These are phyloP conservation scores for Sycophila texana DNA, from an alignment of 2,888 invertebrate genomes.

Conservation along the genomic window DNA sequence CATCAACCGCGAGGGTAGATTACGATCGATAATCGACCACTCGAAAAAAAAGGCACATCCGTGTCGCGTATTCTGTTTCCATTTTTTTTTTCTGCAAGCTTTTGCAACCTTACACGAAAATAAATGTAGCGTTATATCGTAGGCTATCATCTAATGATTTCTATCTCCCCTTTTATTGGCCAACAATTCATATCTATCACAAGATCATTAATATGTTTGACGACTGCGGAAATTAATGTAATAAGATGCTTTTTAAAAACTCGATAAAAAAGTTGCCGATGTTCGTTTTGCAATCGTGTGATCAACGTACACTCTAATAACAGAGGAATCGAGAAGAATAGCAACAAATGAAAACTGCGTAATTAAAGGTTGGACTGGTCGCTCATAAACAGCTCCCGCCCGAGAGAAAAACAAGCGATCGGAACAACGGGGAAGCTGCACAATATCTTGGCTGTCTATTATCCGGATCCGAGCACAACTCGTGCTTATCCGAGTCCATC, in stretches of 20 bases:
- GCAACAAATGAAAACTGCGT: no score
- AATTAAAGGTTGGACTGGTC: no score
- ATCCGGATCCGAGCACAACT: background rate
- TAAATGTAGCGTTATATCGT: background rate
- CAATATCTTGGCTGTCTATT: background rate
- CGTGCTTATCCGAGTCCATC: conserved; percentile 9
- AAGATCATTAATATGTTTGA: no score
- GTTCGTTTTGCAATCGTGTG: no score
- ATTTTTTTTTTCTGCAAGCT: background rate
- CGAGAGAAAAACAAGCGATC: conserved; percentile 10
- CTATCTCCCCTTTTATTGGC: no score
- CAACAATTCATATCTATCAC: no score
- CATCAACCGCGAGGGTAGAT: conserved; percentile 46
- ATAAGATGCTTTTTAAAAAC: no score
- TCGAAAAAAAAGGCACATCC: conserved; percentile 49
- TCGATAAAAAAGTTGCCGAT: no score
- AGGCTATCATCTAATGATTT: no score
- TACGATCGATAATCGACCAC: conserved; percentile 52
- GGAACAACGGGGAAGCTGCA: background rate
- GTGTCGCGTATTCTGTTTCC: conserved; percentile 20
- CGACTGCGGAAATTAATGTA: no score
- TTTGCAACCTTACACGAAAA: background rate
- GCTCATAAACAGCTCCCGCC: background rate
- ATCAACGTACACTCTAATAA: no score
- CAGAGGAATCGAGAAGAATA: no score